These are phyloP conservation scores for Anastrepha ludens DNA, from an alignment of 1,140 invertebrate genomes.

Conservation along the genomic window DNA sequence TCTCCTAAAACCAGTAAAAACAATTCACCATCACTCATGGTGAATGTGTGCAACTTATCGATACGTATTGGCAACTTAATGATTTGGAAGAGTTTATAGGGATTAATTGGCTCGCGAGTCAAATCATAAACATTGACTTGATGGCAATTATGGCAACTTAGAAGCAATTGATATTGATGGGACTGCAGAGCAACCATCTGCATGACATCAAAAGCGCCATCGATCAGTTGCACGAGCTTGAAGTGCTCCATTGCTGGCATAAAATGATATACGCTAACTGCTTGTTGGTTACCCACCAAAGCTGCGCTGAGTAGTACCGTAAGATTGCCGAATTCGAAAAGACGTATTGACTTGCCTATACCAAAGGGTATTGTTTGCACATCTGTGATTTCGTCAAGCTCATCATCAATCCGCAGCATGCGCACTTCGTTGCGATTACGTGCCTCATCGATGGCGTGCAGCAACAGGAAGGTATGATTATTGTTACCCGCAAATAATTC, in stretches of 20 bases:
- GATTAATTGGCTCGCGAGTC: neutral
- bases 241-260: constrained; percentile 54
- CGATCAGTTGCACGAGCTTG: constrained; percentile 61
- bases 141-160: constrained; percentile 63
- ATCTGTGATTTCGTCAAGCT: constrained; percentile 61
- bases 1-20: constrained; percentile 63
- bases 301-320: constrained; percentile 58
- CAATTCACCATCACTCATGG: constrained; percentile 57
- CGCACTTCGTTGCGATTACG: constrained; percentile 64
- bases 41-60: constrained; percentile 56
- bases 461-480: constrained; percentile 52
- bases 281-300: constrained; percentile 58
- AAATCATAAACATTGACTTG: constrained; percentile 61
- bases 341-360: constrained; percentile 60
- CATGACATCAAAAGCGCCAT: constrained; percentile 66
- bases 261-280: constrained; percentile 62
- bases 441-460: constrained; percentile 58
- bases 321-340: constrained; percentile 40
- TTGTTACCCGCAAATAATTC: neutral
- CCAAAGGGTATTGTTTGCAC: constrained; percentile 65
- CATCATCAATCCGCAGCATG: constrained; percentile 60
- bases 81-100: constrained; percentile 57
- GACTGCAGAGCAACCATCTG: constrained; percentile 56
- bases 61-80: constrained; percentile 62
- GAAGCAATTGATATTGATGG: constrained; percentile 60